Conservation (phyloP, 2,888 invertebrate genomes). For the Orchestes rusci region DNA sequence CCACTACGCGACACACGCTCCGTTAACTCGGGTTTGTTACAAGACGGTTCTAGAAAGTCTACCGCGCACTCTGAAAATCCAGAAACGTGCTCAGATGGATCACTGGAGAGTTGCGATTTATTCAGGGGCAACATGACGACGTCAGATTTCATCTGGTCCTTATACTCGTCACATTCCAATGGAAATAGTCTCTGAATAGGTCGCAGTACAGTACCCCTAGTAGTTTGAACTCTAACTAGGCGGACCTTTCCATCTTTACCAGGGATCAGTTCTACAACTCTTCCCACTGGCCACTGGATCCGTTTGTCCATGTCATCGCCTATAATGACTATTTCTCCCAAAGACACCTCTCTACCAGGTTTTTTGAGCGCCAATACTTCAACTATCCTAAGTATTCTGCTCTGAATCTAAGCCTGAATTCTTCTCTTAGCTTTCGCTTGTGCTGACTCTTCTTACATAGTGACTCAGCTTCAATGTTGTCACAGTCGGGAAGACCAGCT, state of each 20-base stretch:
- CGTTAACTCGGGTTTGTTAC: neutral
- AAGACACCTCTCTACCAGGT: slow-evolving; percentile 3
- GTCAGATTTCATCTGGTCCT: neutral
- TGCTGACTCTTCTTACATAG: slow-evolving; percentile 21
- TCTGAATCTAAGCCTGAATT: slow-evolving; percentile 26
- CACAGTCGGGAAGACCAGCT: slow-evolving; percentile 25
- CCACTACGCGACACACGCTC: neutral
- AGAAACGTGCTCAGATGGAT: too few species aligned
- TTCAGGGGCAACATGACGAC: neutral
- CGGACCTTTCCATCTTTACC: slow-evolving; percentile 19
- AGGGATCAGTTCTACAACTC: slow-evolving; percentile 16
- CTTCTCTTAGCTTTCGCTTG: slow-evolving; percentile 25
- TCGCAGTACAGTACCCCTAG: slow-evolving; percentile 11
- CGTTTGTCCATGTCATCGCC: slow-evolving; percentile 24
- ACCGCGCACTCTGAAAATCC: neutral
- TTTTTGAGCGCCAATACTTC: slow-evolving; percentile 6
- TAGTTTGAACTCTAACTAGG: slow-evolving; percentile 16
- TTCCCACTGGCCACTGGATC: slow-evolving; percentile 27
- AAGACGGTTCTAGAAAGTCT: neutral
- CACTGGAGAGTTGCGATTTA: neutral
- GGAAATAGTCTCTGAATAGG: slow-evolving; percentile 25
- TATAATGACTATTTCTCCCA: slow-evolving; percentile 12
- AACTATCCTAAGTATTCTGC: slow-evolving; percentile 26
- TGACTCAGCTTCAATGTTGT: slow-evolving; percentile 17
- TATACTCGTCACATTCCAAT: slow-evolving; percentile 21